Conservation (phyloP, 2,797 vertebrate species). For the Falco biarmicus region DNA sequence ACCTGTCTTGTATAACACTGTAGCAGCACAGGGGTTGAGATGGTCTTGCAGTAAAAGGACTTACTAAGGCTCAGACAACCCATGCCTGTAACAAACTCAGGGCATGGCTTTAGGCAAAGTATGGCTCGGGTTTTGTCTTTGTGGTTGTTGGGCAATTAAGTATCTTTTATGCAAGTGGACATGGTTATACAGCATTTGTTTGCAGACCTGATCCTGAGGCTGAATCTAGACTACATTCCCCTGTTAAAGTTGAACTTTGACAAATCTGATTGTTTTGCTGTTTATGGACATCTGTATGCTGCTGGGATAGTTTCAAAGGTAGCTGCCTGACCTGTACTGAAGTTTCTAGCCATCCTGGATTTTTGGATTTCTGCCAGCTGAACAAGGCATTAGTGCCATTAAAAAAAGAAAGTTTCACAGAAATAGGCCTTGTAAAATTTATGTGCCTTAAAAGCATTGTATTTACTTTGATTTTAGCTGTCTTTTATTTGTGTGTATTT, state of each 20-base stretch:
- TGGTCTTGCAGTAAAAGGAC: background rate
- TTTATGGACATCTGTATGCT: background rate
- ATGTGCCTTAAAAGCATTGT: background rate
- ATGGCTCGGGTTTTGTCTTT: background rate
- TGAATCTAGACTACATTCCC: background rate
- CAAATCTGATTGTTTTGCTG: background rate
- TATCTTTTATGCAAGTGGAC: background rate
- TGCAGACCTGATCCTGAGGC: background rate
- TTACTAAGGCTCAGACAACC: background rate
- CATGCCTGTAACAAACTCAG: background rate
- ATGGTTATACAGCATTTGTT: background rate
- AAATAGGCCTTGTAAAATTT: conserved; percentile 5
- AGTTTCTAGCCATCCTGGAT: background rate
- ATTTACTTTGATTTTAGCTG: background rate
- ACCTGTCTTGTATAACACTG: background rate
- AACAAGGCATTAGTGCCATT: background rate
- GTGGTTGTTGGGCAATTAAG: background rate
- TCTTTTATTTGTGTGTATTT: background rate
- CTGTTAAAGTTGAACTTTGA: background rate
- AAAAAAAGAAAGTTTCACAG: background rate
- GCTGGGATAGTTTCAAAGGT: background rate
- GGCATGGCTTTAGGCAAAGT: background rate
- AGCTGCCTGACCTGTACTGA: background rate
- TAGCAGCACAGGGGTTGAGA: background rate
- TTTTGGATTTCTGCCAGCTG: background rate